Evolutionary conservation across 1,140 invertebrate genomes (phyloP), one percentile per base, ranked within the genome.

Genomic region (Sycophaga agraensis): DNA sequence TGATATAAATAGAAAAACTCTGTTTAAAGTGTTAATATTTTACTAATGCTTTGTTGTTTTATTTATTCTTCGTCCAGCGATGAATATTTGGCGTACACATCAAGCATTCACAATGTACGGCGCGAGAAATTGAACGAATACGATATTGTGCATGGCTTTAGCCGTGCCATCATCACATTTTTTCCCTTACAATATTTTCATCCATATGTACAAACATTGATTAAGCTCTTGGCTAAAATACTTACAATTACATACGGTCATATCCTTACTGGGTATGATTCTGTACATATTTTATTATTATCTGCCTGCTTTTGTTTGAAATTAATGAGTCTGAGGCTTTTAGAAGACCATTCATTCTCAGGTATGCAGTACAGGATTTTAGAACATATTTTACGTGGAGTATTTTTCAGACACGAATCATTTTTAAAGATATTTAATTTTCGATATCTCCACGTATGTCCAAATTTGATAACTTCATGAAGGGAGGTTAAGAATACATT

Each of bases 161-260:
- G 74, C 73, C 76, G 69, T 73, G 74, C 73, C 67, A 70, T 61
- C 74, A 79, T 78, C 75, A 78, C 74, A 77, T 75, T 69, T 50
- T 72, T 69, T 63, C 55, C 59, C 58, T 63, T 61, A 68, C 28
- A 46, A 46, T 61, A 28, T 39, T 48, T 42, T 45, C 28, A 26
- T 63, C 55, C 43, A 22, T 73, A 68, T 69, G 65, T 70, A 70
- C 72, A 68, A 63, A 61, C 66, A 66, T 61, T 56, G 26, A 39
- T 66, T 70, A 63, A 64, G 59, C 59, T 19, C 50, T 61, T 12
- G 31, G 34, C 43, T 67, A 64, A 60, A 64, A 54, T 66, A 67
- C 63, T 67, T 69, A 70, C 50, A 66, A 43, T 51, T 46, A 53
- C 51, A 42, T 60, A 49, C 16, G 40, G 2, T 60, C 46, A 19